A percentile compares a stretch with the other conserved stretches of the same genome.
phyloP scores from a whole-genome alignment of 2,113 vertebrate genomes.

The Jaculus jaculus region DNA sequence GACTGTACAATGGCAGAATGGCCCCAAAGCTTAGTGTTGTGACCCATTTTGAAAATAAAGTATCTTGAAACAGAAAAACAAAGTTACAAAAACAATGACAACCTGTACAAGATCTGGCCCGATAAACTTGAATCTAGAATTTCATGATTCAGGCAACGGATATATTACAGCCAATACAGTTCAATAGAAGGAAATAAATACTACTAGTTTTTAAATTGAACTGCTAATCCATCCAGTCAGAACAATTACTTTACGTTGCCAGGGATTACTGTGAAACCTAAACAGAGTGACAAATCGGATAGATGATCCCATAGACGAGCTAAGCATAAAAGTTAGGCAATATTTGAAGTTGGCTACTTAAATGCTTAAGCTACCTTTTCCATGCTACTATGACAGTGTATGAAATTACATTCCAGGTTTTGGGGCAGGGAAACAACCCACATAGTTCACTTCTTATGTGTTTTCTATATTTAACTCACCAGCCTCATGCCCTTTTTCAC shows the following conservation, averaged over 20 bases:
- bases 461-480: slow-evolving; percentile 1
- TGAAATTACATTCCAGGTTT: slow-evolving; percentile 12
- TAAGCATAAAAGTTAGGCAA: neutral
- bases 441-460: neutral
- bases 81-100: neutral
- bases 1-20: too few species aligned
- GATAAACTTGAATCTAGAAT: neutral
- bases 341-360: slow-evolving; percentile 15
- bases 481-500: neutral
- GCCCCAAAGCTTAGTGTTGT: too few species aligned
- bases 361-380: slow-evolving; percentile 3
- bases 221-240: neutral
- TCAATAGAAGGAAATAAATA: neutral
- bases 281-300: neutral
- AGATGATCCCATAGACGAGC: neutral
- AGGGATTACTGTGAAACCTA: neutral
- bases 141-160: neutral
- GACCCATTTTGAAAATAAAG: too few species aligned
- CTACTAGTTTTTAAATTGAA: neutral
- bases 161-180: neutral
- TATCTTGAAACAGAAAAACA: too few species aligned
- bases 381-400: neutral
- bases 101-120: neutral
- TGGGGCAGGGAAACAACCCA: neutral
- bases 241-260: neutral